A percentile compares a stretch with the other conserved stretches of the same genome.
Conservation (phyloP, 2,888 invertebrate genomes). For the Cosmia trapezina region DNA sequence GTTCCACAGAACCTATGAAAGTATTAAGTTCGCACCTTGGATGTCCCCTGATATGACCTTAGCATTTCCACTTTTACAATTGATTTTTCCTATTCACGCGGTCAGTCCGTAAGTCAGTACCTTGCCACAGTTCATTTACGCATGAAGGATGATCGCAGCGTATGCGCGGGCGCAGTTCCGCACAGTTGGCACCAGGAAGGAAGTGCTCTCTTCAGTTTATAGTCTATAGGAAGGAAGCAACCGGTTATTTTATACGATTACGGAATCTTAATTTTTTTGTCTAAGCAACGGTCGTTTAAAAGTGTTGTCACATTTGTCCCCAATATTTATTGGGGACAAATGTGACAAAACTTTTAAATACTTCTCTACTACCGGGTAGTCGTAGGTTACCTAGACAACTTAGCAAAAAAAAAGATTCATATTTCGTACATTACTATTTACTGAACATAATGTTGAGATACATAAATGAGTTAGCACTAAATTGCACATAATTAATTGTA, state of each 20-base stretch:
- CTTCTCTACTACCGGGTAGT: neutral
- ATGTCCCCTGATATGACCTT: too few relatives aligned
- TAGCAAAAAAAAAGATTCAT: too few relatives aligned
- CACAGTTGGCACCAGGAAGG: constrained; percentile 27
- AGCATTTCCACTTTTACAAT: neutral
- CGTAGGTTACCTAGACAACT: too few relatives aligned
- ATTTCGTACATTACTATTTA: neutral
- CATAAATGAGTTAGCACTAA: neutral
- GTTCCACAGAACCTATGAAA: neutral
- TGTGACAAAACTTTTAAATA: neutral
- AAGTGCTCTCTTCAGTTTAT: constrained; percentile 7
- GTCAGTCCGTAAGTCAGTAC: neutral
- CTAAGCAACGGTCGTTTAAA: neutral
- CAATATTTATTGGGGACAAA: neutral
- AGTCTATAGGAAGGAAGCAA: constrained; percentile 20
- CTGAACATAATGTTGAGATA: neutral
- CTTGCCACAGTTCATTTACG: neutral
- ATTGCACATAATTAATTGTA: neutral
- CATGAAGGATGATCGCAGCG: constrained; percentile 13
- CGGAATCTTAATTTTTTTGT: constrained; percentile 31
- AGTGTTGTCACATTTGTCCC: too few relatives aligned
- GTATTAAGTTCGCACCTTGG: too few relatives aligned
- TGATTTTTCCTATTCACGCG: neutral
- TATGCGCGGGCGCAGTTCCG: constrained; percentile 4
- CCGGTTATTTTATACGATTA: neutral